Evolutionary conservation across 1,140 invertebrate genomes (phyloP).

Genomic region (Sycophaga agraensis): DNA sequence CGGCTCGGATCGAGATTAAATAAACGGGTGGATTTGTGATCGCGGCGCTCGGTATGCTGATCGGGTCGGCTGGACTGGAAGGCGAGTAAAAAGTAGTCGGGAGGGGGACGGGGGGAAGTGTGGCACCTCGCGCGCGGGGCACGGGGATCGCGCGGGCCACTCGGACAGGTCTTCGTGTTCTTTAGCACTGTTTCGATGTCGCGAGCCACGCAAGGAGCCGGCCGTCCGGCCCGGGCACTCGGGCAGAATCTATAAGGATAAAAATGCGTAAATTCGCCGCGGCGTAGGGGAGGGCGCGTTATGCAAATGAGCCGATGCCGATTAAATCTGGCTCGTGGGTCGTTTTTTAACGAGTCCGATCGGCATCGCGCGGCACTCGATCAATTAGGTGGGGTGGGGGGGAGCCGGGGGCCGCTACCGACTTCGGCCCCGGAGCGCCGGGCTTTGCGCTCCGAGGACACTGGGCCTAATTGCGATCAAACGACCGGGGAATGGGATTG

Average conservation of each 20-base stretch:
- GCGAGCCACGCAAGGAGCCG: conserved; percentile 52
- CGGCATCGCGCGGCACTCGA: conserved; percentile 31
- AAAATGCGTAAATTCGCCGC: conserved; percentile 55
- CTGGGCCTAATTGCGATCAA: too few relatives aligned
- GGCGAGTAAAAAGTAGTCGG: background rate
- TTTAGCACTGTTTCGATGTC: conserved; percentile 31
- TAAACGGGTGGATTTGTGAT: too few relatives aligned
- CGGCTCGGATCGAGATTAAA: too few relatives aligned
- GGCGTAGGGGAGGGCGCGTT: conserved; percentile 55
- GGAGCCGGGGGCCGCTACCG: conserved; percentile 34
- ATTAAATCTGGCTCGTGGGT: conserved; percentile 54
- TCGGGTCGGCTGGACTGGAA: too few relatives aligned
- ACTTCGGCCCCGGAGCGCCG: conserved; percentile 38
- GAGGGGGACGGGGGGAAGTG: background rate
- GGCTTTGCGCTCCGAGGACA: too few relatives aligned
- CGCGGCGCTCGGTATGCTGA: too few relatives aligned
- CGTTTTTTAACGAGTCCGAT: conserved; percentile 49
- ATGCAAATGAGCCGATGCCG: conserved; percentile 58
- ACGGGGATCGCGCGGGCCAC: too few relatives aligned
- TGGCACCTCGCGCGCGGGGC: conserved; percentile 31
- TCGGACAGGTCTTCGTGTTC: conserved; percentile 32
- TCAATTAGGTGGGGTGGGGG: conserved; percentile 32
- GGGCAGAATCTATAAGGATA: conserved; percentile 55
- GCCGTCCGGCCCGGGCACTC: conserved; percentile 52
- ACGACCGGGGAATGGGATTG: too few relatives aligned